Base-by-base conservation (phyloP, 2,888 invertebrate species). In the Andrena dorsata region DNA sequence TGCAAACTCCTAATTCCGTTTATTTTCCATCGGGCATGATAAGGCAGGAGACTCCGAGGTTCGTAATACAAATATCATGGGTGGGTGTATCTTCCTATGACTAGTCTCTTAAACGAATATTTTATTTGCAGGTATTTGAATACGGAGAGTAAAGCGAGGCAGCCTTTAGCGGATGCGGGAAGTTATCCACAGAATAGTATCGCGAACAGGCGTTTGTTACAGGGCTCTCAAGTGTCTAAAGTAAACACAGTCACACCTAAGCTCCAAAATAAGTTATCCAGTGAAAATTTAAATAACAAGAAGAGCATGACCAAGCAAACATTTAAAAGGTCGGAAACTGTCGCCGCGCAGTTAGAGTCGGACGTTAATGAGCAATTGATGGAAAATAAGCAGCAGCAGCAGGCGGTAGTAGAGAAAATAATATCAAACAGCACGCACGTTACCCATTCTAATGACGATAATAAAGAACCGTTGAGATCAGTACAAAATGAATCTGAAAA, bases 151-250 rank as follows among this genome's bases (percentile, higher is more conserved):
- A 91, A 88, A 41, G 61, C 82, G 0, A 90, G 93, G 51, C 89
- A 88, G 76, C 93, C 94, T 5, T 86, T 93, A 72, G 85, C 86
- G 26, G 92, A 93, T 72, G 86, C 92, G n/a, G 68, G 51, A 63
- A 23, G 64, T 68, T 68, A 58, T 1, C 1, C 10, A n/a, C 82
- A 79, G 8, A 65, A 78, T 23, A 68, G 73, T 71, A 16, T 32
- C 20, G 65, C 74, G 2, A 82, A 76, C 23, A 60, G 75, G 35
- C 64, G 65, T 56, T 32, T 82, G 41, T 6, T 73, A 32, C 82
- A 86, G 49, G 82, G 80, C 16, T 63, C 81, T 63, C 88, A 86
- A 56, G 60, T 83, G 51, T 41, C 84, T 13, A 90, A 78, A 76
- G 60, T 88, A 35, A 87, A 88, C 30, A 84, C 78, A 68, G 41